Evolutionary conservation across 2,113 vertebrate genomes (phyloP).

Genomic region (Nannobrachium achirus): DNA sequence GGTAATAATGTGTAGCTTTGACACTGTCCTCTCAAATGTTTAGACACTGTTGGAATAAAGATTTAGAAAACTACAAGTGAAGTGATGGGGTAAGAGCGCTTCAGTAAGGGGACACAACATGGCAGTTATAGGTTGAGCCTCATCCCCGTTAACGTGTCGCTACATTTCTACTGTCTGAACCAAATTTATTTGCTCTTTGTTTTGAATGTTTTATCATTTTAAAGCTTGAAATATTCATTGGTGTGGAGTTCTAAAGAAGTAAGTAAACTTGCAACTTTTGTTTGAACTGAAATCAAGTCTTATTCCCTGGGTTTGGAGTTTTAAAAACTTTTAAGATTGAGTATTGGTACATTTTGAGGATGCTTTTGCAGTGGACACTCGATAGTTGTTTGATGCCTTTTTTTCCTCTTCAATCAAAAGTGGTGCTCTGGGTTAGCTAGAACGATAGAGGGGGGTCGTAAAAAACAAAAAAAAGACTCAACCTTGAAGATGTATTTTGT

Average conservation of each 20-base stretch:
- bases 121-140: background rate
- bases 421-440: constrained; percentile 56
- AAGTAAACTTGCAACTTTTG: background rate
- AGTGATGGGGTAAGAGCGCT: background rate
- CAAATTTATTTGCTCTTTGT: constrained; percentile 22
- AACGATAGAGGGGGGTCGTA: constrained; percentile 20
- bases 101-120: constrained; percentile 49
- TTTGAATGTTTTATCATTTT: constrained; percentile 31
- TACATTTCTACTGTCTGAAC: background rate
- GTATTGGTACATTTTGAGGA: constrained; percentile 30
- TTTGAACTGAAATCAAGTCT: constrained; percentile 28
- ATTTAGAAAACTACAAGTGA: too few species aligned
- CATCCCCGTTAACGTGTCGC: background rate
- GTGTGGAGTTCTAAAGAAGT: background rate
- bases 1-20: background rate
- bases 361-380: constrained; percentile 56
- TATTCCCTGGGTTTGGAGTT: constrained; percentile 17
- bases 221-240: background rate
- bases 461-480: constrained; percentile 34
- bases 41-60: too few species aligned
- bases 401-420: constrained; percentile 68
- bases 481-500: constrained; percentile 57
- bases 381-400: constrained; percentile 63
- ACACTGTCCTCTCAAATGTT: background rate
- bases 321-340: constrained; percentile 19